Evolutionary conservation across 2,797 vertebrate genomes (phyloP).

Genomic region (Catamblyrhynchus diadema): DNA sequence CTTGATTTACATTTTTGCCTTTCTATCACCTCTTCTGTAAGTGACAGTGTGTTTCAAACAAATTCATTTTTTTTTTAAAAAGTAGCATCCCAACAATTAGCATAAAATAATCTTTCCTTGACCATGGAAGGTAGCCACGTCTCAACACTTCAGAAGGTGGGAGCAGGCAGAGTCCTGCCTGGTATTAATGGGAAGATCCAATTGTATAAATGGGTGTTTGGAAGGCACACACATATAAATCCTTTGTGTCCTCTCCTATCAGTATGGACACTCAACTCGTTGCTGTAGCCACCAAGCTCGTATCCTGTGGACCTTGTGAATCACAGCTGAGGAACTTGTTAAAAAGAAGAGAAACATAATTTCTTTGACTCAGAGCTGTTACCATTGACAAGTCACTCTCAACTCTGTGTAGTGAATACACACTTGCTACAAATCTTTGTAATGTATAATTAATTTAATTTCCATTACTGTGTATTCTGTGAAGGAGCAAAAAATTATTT

Average conservation of each 20-base stretch:
- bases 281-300: neutral
- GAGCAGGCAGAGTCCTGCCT: neutral
- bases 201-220: neutral
- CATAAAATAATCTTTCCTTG: neutral
- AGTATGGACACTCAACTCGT: neutral
- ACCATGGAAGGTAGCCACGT: neutral
- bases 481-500: neutral
- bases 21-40: neutral
- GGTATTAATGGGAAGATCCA: neutral
- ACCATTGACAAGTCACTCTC: neutral
- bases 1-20: neutral
- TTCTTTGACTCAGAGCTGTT: neutral
- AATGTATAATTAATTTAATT: neutral
- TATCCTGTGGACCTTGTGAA: neutral
- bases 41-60: neutral
- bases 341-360: neutral
- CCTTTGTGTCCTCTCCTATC: neutral
- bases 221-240: neutral
- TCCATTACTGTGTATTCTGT: neutral
- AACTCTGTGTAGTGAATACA: neutral
- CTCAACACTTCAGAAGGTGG: neutral
- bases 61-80: accelerated
- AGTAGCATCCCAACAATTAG: neutral
- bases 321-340: neutral
- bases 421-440: neutral